These are phyloP conservation scores for Acipenser oxyrinchus DNA, from an alignment of 2,797 vertebrate genomes.

Conservation along the genomic window DNA sequence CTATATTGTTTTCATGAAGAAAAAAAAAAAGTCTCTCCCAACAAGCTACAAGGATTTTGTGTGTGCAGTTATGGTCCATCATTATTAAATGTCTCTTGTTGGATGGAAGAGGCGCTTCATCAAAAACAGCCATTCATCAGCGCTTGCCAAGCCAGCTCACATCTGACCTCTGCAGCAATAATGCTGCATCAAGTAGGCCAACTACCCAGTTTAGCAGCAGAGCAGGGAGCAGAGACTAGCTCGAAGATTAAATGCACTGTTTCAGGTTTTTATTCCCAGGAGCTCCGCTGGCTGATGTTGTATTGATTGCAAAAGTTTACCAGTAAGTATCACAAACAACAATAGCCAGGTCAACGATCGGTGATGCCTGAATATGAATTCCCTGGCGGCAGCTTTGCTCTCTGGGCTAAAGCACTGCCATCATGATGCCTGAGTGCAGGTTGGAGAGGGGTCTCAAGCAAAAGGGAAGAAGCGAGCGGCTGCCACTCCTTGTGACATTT, in stretches of 20 bases:
- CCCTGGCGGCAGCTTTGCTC: constrained; percentile 45
- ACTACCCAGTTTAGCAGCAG: constrained; percentile 87
- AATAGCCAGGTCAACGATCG: constrained; percentile 90
- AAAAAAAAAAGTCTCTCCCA: constrained; percentile 33
- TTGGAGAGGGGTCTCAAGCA: constrained; percentile 48
- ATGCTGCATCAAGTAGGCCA: constrained; percentile 96
- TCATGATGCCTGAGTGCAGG: constrained; percentile 69
- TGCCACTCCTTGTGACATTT: constrained; percentile 80
- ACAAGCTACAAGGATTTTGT: constrained; percentile 67
- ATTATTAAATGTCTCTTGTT: constrained; percentile 89
- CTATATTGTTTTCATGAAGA: constrained; percentile 2
- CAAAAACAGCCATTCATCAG: constrained; percentile 92
- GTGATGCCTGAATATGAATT: constrained; percentile 80
- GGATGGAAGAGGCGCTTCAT: constrained; percentile 79
- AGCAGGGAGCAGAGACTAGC: constrained; percentile 85
- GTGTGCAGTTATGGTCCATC: constrained; percentile 79
- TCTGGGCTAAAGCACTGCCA: constrained; percentile 55
- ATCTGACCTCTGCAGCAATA: constrained; percentile 95
- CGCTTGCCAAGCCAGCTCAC: constrained; percentile 70
- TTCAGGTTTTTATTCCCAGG: constrained; percentile 88
- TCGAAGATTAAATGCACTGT: constrained; percentile 93
- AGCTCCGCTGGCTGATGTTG: constrained; percentile 80
- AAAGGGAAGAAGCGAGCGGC: constrained; percentile 48
- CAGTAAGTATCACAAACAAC: constrained; percentile 96
- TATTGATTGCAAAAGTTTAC: constrained; percentile 98